phyloP scores from a whole-genome alignment of 2,113 vertebrate species.

The Chionis minor region DNA sequence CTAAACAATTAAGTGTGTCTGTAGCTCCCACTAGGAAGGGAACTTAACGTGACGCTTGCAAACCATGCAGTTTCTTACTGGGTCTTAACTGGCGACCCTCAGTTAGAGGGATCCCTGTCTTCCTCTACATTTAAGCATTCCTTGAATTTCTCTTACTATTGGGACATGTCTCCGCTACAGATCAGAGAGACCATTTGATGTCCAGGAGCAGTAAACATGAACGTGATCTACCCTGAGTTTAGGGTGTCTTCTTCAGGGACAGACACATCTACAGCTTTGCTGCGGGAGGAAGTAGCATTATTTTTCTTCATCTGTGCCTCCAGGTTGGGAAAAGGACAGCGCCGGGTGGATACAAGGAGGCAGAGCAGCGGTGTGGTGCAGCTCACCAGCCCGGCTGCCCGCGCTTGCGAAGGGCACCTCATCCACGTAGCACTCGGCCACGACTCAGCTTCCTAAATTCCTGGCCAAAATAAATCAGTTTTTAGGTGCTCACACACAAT shows the following conservation, averaged over 20 bases:
- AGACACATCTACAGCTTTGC: background rate
- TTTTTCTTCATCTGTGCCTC: background rate
- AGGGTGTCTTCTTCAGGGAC: background rate
- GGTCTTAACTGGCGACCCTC: background rate
- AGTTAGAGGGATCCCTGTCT: background rate
- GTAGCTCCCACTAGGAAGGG: background rate
- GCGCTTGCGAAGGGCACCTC: background rate
- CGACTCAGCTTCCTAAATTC: background rate
- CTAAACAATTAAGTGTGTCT: slow-evolving; percentile 18
- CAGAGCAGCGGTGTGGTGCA: background rate
- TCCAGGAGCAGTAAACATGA: background rate
- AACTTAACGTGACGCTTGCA: background rate
- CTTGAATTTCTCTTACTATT: background rate
- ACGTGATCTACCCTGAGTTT: background rate
- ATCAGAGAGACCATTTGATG: background rate
- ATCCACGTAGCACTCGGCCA: background rate
- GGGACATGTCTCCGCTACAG: background rate
- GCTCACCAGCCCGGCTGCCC: background rate
- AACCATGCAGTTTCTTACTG: background rate
- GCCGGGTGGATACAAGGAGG: background rate
- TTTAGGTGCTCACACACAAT: background rate
- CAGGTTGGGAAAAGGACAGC: background rate
- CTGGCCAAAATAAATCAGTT: background rate
- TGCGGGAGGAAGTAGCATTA: background rate
- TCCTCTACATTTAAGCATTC: background rate